Base-by-base conservation (phyloP, 2,113 vertebrate species). In the Peromyscus maniculatus region DNA sequence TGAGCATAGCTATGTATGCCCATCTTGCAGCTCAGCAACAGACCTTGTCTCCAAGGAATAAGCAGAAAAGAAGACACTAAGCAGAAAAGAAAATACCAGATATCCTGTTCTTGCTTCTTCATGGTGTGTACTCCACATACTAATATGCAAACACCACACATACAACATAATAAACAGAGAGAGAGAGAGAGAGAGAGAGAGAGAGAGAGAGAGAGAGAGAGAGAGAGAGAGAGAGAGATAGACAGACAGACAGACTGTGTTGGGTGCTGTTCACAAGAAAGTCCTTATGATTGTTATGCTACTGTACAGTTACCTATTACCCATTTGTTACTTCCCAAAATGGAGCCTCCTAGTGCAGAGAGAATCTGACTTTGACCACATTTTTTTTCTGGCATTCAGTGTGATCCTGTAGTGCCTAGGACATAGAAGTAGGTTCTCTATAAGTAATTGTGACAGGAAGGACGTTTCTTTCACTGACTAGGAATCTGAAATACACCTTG, bases 351-450 rank as follows among this genome's bases (percentile, higher is more conserved):
- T 69, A 31, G 62, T 33, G 49, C 6, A 80, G 22, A 82, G 36
- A 72, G 59, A 97, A 86, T 92, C n/a, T 91, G 59, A 78, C 46
- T 31, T 83, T 91, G 43, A 92, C 33, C 90, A 3, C 36, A 72
- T 43, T 91, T 64, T 77, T 89, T 22, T 84, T 59, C 39, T 94
- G 74, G 6, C 36, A 57, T 52, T 59, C 39, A 91, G 22, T 59
- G 16, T 72, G 75, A 46, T 74, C 67, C 46, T 52, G 46, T 3
- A 75, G 57, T 72, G 59, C 17, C 69, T 62, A 24, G 52, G 52
- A 84, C 13, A 71, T 31, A 33, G 19, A 21, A n/a, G 62, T 22
- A 46, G 39, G 7, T 16, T 46, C 57, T 89, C 13, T 15, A 33
- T 88, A 71, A 95, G 75, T 93, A 86, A 43, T 96, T 59, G 57